A percentile compares a stretch with the other conserved stretches of the same genome.
These are phyloP conservation scores for Hirtodrosophila trivittata DNA, from an alignment of 2,888 invertebrate genomes.

Conservation along the genomic window DNA sequence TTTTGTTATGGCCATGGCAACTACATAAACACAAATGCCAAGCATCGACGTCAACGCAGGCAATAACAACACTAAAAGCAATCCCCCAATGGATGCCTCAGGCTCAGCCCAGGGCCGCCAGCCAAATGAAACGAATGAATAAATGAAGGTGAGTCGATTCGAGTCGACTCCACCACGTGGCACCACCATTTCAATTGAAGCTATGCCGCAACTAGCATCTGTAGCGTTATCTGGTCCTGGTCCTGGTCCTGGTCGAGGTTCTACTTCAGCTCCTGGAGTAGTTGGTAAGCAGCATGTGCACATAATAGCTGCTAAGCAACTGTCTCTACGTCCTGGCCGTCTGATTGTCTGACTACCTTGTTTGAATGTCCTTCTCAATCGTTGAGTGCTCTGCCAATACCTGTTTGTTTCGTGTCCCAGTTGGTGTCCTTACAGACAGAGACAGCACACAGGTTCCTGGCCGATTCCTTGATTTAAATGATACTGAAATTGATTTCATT, in stretches of 20 bases:
- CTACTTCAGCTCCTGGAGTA: neutral
- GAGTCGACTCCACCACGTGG: conserved; percentile 14
- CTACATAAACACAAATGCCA: conserved; percentile 69
- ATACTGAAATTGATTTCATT: conserved; percentile 77
- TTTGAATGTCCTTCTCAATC: conserved; percentile 10
- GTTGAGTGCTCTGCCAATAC: conserved; percentile 64
- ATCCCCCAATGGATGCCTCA: conserved; percentile 48
- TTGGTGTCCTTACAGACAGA: conserved; percentile 53
- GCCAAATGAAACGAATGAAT: conserved; percentile 65
- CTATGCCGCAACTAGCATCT: conserved; percentile 7
- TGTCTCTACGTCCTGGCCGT: conserved; percentile 20
- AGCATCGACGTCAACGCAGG: conserved; percentile 36
- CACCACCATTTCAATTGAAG: conserved; percentile 32
- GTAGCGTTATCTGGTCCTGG: neutral
- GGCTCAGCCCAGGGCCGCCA: conserved; percentile 26
- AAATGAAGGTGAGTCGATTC: conserved; percentile 53
- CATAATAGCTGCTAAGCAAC: conserved; percentile 79
- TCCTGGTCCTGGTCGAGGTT: neutral
- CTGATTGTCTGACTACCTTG: conserved; percentile 17
- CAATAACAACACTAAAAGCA: conserved; percentile 56
- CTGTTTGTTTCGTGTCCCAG: conserved; percentile 67
- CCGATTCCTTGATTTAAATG: conserved; percentile 69
- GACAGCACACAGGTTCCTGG: conserved; percentile 11
- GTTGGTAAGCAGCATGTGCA: conserved; percentile 65
- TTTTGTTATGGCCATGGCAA: conserved; percentile 74